Evolutionary conservation across 2,888 invertebrate species (phyloP).

Genomic region (Leptinotarsa rubiginosa): DNA sequence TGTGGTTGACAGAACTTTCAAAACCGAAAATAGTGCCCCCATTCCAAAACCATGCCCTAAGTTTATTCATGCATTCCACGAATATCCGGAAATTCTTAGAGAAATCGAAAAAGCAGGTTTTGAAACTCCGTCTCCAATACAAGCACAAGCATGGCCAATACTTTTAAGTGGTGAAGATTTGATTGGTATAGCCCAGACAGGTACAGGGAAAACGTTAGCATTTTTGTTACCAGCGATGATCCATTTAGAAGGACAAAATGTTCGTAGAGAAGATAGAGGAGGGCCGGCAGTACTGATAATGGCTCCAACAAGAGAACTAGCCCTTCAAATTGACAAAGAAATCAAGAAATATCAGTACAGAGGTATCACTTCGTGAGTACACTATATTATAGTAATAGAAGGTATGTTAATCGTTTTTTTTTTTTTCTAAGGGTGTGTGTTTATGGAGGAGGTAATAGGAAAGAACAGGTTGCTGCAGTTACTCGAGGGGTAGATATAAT

Average conservation of each 20-base stretch:
- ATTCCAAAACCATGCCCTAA: slow-evolving; percentile 83
- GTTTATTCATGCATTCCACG: slow-evolving; percentile 85
- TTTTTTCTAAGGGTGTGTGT: slow-evolving; percentile 79
- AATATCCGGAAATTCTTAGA: slow-evolving; percentile 85
- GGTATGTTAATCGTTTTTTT: slow-evolving; percentile 27
- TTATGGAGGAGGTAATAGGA: slow-evolving; percentile 90
- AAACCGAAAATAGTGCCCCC: slow-evolving; percentile 57
- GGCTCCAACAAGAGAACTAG: slow-evolving; percentile 94
- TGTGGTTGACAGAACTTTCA: slow-evolving; percentile 76
- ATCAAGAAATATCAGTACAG: slow-evolving; percentile 89
- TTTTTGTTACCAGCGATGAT: slow-evolving; percentile 93
- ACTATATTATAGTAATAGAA: slow-evolving; percentile 14
- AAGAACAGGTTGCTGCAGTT: slow-evolving; percentile 81
- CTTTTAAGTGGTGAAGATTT: slow-evolving; percentile 90
- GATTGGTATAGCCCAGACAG: slow-evolving; percentile 97
- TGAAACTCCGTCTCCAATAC: slow-evolving; percentile 87
- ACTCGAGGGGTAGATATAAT: slow-evolving; percentile 90
- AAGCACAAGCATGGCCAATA: slow-evolving; percentile 95
- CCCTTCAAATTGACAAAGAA: slow-evolving; percentile 92
- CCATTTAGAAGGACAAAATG: slow-evolving; percentile 88
- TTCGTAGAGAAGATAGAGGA: slow-evolving; percentile 76
- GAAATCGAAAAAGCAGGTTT: slow-evolving; percentile 88
- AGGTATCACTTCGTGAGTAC: slow-evolving; percentile 83
- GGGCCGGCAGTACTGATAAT: slow-evolving; percentile 90
- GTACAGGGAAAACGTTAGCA: slow-evolving; percentile 88